Conservation (phyloP, 2,113 vertebrate genomes). For the Ammodramus savannarum region DNA sequence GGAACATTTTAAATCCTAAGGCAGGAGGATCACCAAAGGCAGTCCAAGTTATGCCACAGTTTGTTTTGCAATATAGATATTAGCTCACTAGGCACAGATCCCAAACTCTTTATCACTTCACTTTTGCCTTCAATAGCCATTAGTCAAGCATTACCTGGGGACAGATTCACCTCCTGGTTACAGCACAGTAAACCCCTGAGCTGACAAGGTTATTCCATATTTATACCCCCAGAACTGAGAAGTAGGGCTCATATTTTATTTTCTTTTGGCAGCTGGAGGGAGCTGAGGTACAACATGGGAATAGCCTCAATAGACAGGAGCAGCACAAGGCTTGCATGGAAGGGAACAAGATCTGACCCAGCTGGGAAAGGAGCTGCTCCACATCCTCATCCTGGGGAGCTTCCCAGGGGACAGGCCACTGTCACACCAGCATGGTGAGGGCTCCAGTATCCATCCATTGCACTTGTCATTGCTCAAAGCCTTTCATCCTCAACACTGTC, state of each 20-base stretch:
- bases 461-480: neutral
- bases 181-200: neutral
- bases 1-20: neutral
- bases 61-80: neutral
- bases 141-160: neutral
- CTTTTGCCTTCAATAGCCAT: neutral
- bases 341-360: neutral
- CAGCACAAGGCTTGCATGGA: accelerated
- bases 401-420: neutral
- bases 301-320: accelerated
- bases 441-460: accelerated
- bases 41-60: neutral
- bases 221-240: neutral
- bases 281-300: neutral
- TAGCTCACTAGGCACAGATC: neutral
- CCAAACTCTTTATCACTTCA: neutral
- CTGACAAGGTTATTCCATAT: neutral
- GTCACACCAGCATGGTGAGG: accelerated
- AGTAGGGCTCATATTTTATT: neutral
- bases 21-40: neutral
- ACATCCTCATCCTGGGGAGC: neutral
- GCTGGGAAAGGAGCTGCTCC: neutral
- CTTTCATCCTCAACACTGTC: neutral
- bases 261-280: neutral
- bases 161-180: neutral